Conservation (phyloP, 2,797 vertebrate genomes). For the Karalla daura region DNA sequence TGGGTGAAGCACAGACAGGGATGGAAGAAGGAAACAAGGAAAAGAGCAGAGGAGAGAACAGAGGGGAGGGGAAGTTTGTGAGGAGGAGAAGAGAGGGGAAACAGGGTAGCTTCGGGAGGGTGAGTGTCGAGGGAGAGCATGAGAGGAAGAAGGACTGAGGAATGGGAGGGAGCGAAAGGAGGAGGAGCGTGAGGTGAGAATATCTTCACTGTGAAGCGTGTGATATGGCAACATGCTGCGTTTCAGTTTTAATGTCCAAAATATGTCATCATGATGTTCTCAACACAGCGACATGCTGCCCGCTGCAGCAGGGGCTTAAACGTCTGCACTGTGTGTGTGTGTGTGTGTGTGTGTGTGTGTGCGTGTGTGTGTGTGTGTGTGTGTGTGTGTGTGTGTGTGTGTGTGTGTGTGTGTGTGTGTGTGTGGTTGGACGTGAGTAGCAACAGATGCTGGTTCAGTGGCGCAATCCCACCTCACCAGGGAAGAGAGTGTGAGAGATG, state of each 20-base stretch:
- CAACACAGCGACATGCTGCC: slow-evolving; percentile 48
- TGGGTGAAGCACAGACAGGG: background rate
- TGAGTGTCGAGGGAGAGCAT: background rate
- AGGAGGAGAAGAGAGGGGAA: background rate
- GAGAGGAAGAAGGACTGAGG: background rate
- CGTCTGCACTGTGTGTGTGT: slow-evolving; percentile 27
- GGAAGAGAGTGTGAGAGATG: slow-evolving; percentile 60
- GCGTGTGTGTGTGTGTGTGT: background rate
- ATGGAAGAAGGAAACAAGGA: background rate
- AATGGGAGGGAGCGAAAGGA: background rate
- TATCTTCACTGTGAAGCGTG: slow-evolving; percentile 29
- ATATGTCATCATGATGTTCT: slow-evolving; percentile 52
- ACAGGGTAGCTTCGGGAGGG: background rate
- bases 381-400: background rate
- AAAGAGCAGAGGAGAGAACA: background rate
- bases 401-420: slow-evolving; percentile 1
- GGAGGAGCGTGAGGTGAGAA: slow-evolving; percentile 5
- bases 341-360: slow-evolving; percentile 3
- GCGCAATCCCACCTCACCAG: slow-evolving; percentile 72
- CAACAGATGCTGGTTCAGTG: slow-evolving; percentile 72
- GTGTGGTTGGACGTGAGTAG: slow-evolving; percentile 4
- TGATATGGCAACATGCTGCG: slow-evolving; percentile 35
- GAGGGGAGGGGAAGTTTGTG: background rate
- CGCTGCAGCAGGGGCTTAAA: slow-evolving; percentile 62
- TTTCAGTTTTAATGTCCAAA: slow-evolving; percentile 51